Base-by-base conservation (phyloP, 2,113 vertebrate species). In the Riparia riparia region DNA sequence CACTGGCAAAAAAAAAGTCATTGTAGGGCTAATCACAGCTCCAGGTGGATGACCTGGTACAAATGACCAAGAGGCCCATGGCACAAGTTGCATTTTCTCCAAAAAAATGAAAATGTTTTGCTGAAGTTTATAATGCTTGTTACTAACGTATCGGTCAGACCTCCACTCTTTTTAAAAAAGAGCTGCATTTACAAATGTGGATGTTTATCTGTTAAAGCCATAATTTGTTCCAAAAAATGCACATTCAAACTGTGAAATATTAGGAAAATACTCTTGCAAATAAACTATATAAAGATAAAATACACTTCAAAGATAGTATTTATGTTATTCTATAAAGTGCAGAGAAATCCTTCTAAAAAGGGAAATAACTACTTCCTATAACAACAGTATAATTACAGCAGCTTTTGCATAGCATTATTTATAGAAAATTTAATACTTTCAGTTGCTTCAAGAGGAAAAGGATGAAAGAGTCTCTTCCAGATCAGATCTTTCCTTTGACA, bases 261-360 rank as follows among this genome's bases (percentile, higher is more conserved):
- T 98, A 98, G 96, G 98, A 98, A 98, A 98, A 98, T 98, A 98
- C 96, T 98, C 96, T 98, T 97, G 97, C 97, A 98, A 98, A 98
- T 97, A 98, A 98, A 98, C 97, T 97, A 97, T 98, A 98, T 96
- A 98, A 98, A 98, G 98, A 98, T 98, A 98, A 98, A 98, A 98
- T 98, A 98, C 97, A 98, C 98, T 98, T 98, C 96, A 96, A 98
- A 98, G 97, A 92, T 95, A 94, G 56, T 97, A 97, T 98, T 98
- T 97, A 97, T 95, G 97, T 98, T 97, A 96, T 96, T 98, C 96
- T 98, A 98, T 98, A 99, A 99, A 98, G 98, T 98, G 98, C 98
- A 98, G 97, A 98, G 97, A 98, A 98, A 98, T 98, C 96, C 98
- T 97, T 97, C 95, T 97, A 98, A 89, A 97, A 95, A 97, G 98